These are phyloP conservation scores for Tragelaphus buxtoni DNA, from an alignment of 2,113 vertebrate genomes.

Conservation along the genomic window DNA sequence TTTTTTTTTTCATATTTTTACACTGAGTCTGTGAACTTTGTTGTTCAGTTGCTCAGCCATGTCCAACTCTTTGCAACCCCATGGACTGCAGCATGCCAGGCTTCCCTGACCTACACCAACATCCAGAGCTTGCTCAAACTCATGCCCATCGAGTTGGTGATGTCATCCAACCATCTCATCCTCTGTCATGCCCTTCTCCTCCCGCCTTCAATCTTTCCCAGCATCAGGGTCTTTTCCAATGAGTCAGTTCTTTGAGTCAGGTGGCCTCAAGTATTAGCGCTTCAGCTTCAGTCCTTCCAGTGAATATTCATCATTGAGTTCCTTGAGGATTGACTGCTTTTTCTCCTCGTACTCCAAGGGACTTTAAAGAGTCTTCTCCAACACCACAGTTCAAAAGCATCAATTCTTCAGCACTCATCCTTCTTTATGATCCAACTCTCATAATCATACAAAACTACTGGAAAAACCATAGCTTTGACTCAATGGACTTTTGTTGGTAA, in stretches of 20 bases:
- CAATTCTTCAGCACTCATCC: neutral
- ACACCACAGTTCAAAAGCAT: neutral
- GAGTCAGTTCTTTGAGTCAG: neutral
- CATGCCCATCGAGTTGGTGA: neutral
- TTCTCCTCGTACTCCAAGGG: neutral
- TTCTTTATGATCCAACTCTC: neutral
- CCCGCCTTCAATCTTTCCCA: neutral
- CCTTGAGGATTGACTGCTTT: neutral
- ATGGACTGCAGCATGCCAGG: neutral
- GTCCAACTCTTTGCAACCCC: neutral
- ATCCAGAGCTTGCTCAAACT: neutral
- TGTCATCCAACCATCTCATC: neutral
- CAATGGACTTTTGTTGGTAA: neutral
- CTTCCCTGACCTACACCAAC: neutral
- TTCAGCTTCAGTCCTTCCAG: neutral
- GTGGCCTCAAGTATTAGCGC: neutral
- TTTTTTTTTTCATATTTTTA: neutral
- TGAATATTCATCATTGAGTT: neutral
- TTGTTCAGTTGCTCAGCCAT: neutral
- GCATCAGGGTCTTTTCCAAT: neutral
- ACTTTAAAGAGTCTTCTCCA: neutral
- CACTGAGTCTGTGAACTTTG: neutral
- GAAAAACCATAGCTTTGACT: neutral
- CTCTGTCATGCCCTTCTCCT: neutral
- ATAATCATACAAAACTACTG: neutral